These are phyloP conservation scores for Phocoena phocoena DNA, from an alignment of 2,113 vertebrate genomes.

Conservation along the genomic window DNA sequence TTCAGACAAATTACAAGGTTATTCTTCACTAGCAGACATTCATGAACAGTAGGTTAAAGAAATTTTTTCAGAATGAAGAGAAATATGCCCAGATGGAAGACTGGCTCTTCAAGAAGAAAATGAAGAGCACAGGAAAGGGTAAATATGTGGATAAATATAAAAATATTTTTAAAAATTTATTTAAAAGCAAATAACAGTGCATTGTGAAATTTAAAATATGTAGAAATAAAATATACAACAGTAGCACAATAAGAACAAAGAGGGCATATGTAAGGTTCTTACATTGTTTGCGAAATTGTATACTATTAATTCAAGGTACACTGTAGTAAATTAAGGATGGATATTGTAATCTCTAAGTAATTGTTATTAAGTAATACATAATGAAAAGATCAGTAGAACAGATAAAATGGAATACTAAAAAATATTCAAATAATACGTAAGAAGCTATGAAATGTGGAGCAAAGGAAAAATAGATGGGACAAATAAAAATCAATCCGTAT, in stretches of 20 bases:
- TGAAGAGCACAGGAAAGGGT: neutral
- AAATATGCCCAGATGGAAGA: neutral
- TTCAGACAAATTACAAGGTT: neutral
- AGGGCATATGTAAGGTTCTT: neutral
- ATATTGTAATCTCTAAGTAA: neutral
- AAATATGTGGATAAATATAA: neutral
- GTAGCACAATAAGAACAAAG: neutral
- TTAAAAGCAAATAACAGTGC: neutral
- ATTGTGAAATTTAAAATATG: neutral
- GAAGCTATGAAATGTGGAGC: neutral
- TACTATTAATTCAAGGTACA: neutral
- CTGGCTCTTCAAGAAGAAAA: neutral
- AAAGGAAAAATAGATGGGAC: neutral
- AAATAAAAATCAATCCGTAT: neutral
- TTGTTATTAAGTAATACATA: too few relatives aligned
- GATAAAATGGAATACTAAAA: too few relatives aligned
- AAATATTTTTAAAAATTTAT: neutral
- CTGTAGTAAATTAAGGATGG: neutral
- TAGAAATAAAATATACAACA: neutral
- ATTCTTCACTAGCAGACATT: neutral
- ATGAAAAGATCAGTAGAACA: too few relatives aligned
- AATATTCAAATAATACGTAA: neutral
- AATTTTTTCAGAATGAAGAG: neutral
- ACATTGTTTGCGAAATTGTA: neutral
- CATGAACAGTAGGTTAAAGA: neutral